A percentile compares a stretch with the other conserved stretches of the same genome.
Evolutionary conservation across 2,113 vertebrate genomes (phyloP).

Genomic region (Aphyosemion australe): DNA sequence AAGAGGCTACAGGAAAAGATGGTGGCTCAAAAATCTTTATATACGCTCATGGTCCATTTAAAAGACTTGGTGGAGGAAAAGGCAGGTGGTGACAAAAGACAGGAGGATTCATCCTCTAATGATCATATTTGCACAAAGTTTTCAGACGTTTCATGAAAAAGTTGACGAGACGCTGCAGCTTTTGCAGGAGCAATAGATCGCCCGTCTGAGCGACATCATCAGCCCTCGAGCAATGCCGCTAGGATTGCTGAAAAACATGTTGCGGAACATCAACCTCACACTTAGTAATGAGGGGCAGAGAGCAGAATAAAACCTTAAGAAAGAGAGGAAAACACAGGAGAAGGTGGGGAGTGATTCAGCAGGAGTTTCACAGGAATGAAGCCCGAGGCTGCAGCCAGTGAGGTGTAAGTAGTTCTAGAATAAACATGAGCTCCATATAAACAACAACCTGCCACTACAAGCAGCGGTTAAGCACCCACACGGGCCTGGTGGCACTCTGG

Average conservation of each 20-base stretch:
- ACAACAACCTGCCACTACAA: conserved; percentile 72
- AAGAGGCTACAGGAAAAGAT: not conserved
- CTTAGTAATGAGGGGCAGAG: conserved; percentile 1
- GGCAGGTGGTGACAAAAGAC: not conserved
- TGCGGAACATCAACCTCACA: conserved; percentile 16
- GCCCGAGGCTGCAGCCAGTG: conserved; percentile 63
- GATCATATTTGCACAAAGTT: not conserved
- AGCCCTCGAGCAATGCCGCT: conserved; percentile 1
- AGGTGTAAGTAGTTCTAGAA: conserved; percentile 69
- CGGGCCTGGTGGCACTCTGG: conserved; percentile 57
- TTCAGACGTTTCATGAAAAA: conserved; percentile 5
- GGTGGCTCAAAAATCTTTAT: no score
- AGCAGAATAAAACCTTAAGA: conserved; percentile 16
- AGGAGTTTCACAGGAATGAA: conserved; percentile 58
- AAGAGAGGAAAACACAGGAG: conserved; percentile 42
- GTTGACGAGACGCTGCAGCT: not conserved
- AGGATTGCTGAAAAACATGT: conserved; percentile 4
- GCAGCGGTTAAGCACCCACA: conserved; percentile 60
- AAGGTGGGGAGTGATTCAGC: conserved; percentile 54
- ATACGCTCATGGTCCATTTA: not conserved
- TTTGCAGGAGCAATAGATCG: not conserved
- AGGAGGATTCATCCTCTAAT: not conserved
- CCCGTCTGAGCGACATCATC: not conserved
- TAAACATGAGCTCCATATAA: conserved; percentile 77
- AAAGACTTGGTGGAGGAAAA: not conserved